These are phyloP conservation scores for Tortrix viridana DNA, from an alignment of 2,888 invertebrate genomes.

Conservation along the genomic window DNA sequence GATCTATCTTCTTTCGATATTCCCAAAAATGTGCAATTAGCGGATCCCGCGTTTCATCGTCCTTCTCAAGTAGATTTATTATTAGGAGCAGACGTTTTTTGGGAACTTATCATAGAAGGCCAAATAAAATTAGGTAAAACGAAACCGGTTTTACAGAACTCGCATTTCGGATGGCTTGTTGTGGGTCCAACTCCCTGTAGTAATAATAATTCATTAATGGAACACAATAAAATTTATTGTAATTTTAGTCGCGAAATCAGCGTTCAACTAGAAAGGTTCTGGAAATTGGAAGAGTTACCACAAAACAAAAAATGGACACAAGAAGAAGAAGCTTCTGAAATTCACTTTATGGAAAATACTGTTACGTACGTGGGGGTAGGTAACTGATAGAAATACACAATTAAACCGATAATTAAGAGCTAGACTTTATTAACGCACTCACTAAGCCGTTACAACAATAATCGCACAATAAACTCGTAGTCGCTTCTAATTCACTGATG, in stretches of 20 bases:
- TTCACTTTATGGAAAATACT: not conserved
- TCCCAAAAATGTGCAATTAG: conserved; percentile 2
- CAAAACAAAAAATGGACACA: not conserved
- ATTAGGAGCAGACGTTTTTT: conserved; percentile 3
- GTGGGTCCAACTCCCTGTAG: not conserved
- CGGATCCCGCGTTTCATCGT: not conserved
- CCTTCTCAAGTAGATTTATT: not conserved
- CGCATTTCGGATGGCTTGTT: not conserved
- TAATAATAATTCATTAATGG: too few relatives aligned
- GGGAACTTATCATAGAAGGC: not conserved
- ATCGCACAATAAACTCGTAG: too few relatives aligned
- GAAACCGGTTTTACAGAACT: not conserved
- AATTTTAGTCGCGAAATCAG: not conserved
- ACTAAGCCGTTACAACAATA: too few relatives aligned
- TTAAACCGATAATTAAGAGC: too few relatives aligned
- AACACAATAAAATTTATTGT: not conserved
- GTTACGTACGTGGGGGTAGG: too few relatives aligned
- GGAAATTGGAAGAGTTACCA: conserved; percentile 18
- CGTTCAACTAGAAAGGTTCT: conserved; percentile 4
- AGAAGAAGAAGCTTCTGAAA: conserved; percentile 16
- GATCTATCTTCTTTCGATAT: not conserved
- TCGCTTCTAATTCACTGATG: too few relatives aligned
- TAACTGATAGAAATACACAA: too few relatives aligned
- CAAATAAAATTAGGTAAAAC: conserved; percentile 1
- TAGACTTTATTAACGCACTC: too few relatives aligned